A percentile compares a stretch with the other conserved stretches of the same genome.
These are phyloP conservation scores for Gymnosoma rotundatum DNA, from an alignment of 2,888 invertebrate genomes.

Conservation along the genomic window DNA sequence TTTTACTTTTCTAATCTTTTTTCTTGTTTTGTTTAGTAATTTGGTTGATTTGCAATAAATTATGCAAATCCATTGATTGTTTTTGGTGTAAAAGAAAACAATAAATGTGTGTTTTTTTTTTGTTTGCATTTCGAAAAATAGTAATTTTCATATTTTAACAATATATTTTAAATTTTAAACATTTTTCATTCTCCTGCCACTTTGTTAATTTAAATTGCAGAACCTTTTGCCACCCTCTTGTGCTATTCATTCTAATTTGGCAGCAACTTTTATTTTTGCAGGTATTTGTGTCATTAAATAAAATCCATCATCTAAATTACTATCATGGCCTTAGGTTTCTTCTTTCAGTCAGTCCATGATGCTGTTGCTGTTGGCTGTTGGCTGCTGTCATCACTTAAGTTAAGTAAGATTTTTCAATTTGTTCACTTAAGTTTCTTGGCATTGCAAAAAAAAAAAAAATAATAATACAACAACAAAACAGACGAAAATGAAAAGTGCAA, in stretches of 20 bases:
- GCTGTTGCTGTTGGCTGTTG: background rate
- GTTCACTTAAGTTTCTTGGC: background rate
- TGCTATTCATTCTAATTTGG: conserved; percentile 27
- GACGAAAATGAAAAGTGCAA: conserved; percentile 29
- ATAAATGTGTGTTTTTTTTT: conserved; percentile 53
- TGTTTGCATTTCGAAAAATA: conserved; percentile 6
- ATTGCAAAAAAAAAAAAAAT: conserved; percentile 43
- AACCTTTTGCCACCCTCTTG: conserved; percentile 16
- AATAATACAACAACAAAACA: too few relatives aligned
- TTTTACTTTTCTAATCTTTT: conserved; percentile 67
- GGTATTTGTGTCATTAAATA: conserved; percentile 75
- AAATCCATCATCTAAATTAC: conserved; percentile 81
- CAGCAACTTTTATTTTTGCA: conserved; percentile 14
- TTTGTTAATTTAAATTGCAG: conserved; percentile 26
- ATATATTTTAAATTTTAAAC: conserved; percentile 73
- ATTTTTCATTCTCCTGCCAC: background rate
- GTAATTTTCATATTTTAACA: conserved; percentile 71
- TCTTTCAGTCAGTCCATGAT: background rate
- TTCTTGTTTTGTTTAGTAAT: conserved; percentile 60
- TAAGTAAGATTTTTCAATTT: conserved; percentile 66
- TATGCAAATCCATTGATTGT: conserved; percentile 80
- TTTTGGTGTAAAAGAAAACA: conserved; percentile 76
- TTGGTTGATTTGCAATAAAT: conserved; percentile 74
- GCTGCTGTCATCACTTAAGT: conserved; percentile 62
- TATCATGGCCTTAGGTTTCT: conserved; percentile 60